Evolutionary conservation across 1,140 invertebrate genomes (phyloP), one percentile per base, ranked within the genome.

Genomic region (Scaptomyza graminum): DNA sequence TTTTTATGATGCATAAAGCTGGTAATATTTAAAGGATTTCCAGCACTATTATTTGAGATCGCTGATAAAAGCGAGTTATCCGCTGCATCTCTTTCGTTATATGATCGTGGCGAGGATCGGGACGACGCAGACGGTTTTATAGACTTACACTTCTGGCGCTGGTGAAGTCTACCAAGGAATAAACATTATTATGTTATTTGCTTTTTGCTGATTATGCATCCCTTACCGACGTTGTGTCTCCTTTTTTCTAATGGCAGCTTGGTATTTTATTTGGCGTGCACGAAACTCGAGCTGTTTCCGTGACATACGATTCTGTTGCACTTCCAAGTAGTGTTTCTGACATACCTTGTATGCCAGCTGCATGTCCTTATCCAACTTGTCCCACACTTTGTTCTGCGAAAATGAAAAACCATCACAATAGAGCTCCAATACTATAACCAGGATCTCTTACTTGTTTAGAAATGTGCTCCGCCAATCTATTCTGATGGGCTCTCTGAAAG

Each of bases 401-500:
- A 57, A 4, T 1, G n/a, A n/a, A 34, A 13, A 46, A 3, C 37
- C 12, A 31, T 31, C 7, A 31, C 28, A 31, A 31, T 22, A 3
- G 0, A 22, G 4, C 18, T 11, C 34, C 1, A 49, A 7, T 18
- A 7, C 12, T 9, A 8, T 15, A 34, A n/a, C 2, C 4, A 16
- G 6, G 28, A 41, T 41, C 12, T 56, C 31, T 46, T 16, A 85
- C 87, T 64, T 63, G 51, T n/a, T 49, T 60, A 0, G 22, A 11
- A 9, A 84, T 81, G 8, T 62, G 9, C 13, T 22, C 47, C n/a
- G 74, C 41, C 6, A 79, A 71, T 44, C 79, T 72, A 5, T 50
- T 54, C 0, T 52, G 12, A 28, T 90, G 74, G 5, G 12, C 56
- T 3, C 9, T n/a, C 37, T 90, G 88, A 56, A 90, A 90, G 2